Base-by-base conservation (phyloP, 53 echinoderm and acorn worm genomes). In the Patiria pectinifera region DNA sequence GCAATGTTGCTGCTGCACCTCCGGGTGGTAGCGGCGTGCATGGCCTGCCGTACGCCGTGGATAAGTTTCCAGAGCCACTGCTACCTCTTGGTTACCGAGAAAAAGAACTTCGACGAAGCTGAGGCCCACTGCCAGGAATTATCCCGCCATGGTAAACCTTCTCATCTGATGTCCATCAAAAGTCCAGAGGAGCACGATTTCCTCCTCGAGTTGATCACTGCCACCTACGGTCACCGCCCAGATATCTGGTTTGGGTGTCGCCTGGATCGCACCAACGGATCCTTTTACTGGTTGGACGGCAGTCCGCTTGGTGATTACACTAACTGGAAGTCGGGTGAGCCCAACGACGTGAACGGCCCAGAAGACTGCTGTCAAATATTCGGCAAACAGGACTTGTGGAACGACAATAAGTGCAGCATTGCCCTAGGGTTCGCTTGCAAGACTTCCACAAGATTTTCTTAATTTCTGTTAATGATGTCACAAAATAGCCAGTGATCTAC, bases 141-240 rank as follows among this genome's bases (percentile, higher is more conserved):
- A n/a, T 76, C 87, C 48, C 44, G 76, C 60, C 61, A 19, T 18
- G 87, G 87, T 21, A 76, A 58, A 75, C 87, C 77, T 26, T 77
- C 87, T 76, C 76, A 76, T 48, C 87, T 87, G 59, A 59, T 59
- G 59, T 75, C 87, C 58, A 44, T 87, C 76, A 75, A 23, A 49
- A 87, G 75, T 75, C 76, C 59, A 46, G 87, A 74, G 76, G 87
- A 87, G 24, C 48, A 87, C 49, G 76, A 87, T 43, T 87, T 87
- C 87, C 22, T 87, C 18, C 2, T 76, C 25, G 59, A 19, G 21
- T 59, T 87, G 26, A 62, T 62, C 45, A 35, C 75, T 15, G 18
- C 77, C 21, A 43, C 76, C 14, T 4, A 59, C 60, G 74, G 48
- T 48, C 15, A 0, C 25, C 12, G 9, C 76, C 25, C 4, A 1